These are phyloP conservation scores for Tanypteryx hageni DNA, from an alignment of 2,888 invertebrate species.

Conservation along the genomic window DNA sequence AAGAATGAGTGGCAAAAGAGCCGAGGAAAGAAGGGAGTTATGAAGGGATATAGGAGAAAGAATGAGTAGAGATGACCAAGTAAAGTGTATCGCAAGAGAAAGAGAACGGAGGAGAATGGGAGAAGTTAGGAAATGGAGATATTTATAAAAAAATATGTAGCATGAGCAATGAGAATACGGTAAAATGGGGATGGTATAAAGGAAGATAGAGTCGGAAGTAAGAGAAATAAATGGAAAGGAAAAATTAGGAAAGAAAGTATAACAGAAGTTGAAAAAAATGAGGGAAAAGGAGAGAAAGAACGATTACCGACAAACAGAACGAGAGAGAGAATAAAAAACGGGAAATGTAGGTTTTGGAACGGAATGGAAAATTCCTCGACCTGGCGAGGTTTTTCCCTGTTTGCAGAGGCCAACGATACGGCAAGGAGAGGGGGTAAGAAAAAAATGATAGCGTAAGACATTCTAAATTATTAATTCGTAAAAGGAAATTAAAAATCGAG, in stretches of 20 bases:
- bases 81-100: too few relatives aligned
- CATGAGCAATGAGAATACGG: not conserved
- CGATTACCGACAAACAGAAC: not conserved
- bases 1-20: too few relatives aligned
- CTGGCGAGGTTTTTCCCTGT: slow-evolving; percentile 28
- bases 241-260: not conserved
- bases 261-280: too few relatives aligned
- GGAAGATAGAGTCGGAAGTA: not conserved
- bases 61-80: not conserved
- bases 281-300: not conserved
- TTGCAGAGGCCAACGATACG: slow-evolving; percentile 20
- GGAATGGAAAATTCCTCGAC: slow-evolving; percentile 10
- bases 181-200: not conserved
- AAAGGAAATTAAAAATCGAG: slow-evolving; percentile 38
- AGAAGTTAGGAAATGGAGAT: not conserved
- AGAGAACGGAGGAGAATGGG: not conserved
- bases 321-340: not conserved
- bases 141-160: not conserved
- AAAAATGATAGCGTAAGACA: not conserved
- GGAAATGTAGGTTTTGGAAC: not conserved
- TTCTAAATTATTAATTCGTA: slow-evolving; percentile 44
- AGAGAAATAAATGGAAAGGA: not conserved
- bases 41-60: not conserved
- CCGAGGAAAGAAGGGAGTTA: not conserved
- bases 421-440: not conserved